These are phyloP conservation scores for Cebus imitator DNA, from an alignment of 2,113 vertebrate species.

Conservation along the genomic window DNA sequence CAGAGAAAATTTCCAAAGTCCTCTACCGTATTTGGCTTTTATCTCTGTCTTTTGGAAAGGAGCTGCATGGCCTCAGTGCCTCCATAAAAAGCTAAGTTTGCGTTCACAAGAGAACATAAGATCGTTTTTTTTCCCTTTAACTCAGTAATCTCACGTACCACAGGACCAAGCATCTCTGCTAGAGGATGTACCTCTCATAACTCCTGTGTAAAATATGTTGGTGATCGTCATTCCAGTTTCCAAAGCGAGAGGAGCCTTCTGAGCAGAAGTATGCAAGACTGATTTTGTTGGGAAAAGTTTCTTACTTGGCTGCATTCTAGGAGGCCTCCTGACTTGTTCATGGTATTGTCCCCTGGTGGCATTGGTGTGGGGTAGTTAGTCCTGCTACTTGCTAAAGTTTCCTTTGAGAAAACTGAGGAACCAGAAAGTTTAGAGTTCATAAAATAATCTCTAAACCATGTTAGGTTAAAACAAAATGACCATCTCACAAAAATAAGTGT, in stretches of 20 bases:
- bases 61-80: neutral
- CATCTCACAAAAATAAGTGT: neutral
- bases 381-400: neutral
- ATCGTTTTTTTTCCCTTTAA: neutral
- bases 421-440: slow-evolving; percentile 19
- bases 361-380: neutral
- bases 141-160: neutral
- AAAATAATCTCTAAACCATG: slow-evolving; percentile 30
- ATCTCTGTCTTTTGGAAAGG: neutral
- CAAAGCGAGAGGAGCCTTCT: neutral
- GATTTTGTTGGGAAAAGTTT: slow-evolving; percentile 11
- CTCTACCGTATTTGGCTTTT: neutral
- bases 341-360: neutral
- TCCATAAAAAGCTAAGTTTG: neutral
- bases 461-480: slow-evolving; percentile 5
- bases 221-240: slow-evolving; percentile 13
- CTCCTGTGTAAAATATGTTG: slow-evolving; percentile 2
- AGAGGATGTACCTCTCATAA: neutral
- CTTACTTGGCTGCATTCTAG: neutral
- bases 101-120: neutral
- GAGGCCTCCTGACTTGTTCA: neutral
- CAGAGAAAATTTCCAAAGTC: slow-evolving; percentile 38
- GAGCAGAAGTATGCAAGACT: neutral
- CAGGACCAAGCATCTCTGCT: neutral
- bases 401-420: slow-evolving; percentile 38